These are phyloP conservation scores for Saguinus midas DNA, from an alignment of 2,113 vertebrate genomes.

Conservation along the genomic window DNA sequence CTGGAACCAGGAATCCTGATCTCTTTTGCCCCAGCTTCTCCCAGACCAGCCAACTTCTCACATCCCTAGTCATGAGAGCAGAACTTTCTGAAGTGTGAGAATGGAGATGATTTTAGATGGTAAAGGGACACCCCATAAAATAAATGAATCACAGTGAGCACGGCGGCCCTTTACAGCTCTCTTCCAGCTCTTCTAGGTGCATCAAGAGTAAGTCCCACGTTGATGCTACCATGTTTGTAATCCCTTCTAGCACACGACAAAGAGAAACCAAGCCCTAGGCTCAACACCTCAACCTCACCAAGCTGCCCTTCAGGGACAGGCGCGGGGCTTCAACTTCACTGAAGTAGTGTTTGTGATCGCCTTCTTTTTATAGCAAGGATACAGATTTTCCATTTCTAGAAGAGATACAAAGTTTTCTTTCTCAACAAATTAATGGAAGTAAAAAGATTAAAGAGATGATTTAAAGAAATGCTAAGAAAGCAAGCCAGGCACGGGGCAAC, in stretches of 20 bases:
- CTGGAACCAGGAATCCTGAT: too few relatives aligned
- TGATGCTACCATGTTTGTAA: background rate
- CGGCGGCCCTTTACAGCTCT: rapidly evolving
- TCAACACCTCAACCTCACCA: background rate
- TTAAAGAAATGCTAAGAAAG: background rate
- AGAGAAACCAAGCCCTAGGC: background rate
- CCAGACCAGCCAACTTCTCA: background rate
- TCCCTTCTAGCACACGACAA: background rate
- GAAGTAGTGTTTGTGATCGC: too few relatives aligned
- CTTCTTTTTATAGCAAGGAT: background rate
- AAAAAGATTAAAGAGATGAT: background rate
- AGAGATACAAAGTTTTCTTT: background rate
- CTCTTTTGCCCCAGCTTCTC: background rate
- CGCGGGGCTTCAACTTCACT: rapidly evolving
- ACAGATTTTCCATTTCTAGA: background rate
- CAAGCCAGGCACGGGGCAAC: background rate
- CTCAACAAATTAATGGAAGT: background rate
- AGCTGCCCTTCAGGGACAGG: rapidly evolving
- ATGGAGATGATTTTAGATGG: background rate
- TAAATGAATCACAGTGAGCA: background rate
- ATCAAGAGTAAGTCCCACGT: background rate
- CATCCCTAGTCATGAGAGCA: background rate
- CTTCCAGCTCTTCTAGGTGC: background rate
- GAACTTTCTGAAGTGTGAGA: too few relatives aligned
- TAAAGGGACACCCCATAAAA: background rate